Percentiles rank a stretch among this genome's conserved stretches.
Conservation (phyloP, 2,888 invertebrate genomes). For the Aspidiotus rigidus region DNA sequence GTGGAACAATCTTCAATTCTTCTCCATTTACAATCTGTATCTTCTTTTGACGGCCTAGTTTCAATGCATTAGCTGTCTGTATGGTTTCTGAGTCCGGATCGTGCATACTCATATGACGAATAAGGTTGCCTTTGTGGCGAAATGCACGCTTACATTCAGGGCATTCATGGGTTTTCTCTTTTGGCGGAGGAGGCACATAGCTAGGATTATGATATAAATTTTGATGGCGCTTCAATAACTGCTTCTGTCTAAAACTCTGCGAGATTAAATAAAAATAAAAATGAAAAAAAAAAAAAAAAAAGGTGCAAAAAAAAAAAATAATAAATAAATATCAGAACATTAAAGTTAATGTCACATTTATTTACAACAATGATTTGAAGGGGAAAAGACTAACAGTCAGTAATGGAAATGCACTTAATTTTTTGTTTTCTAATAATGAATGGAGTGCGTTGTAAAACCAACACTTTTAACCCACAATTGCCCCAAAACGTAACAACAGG, state of each 20-base stretch:
- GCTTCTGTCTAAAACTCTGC: constrained; percentile 67
- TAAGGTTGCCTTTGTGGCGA: constrained; percentile 81
- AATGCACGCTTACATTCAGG: constrained; percentile 50
- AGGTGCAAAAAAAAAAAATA: constrained; percentile 1
- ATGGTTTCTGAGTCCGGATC: constrained; percentile 73
- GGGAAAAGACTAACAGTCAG: neutral
- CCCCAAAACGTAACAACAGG: neutral
- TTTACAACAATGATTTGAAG: neutral
- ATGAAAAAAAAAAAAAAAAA: neutral
- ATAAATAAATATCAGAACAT: neutral
- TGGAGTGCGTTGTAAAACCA: neutral
- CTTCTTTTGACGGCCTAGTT: constrained; percentile 67
- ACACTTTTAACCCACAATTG: no score
- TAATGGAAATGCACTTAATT: neutral
- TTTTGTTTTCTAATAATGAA: neutral
- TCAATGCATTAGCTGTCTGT: constrained; percentile 64
- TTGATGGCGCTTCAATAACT: constrained; percentile 77
- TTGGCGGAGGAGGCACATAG: constrained; percentile 77
- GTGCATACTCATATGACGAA: constrained; percentile 83
- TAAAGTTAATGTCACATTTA: no score
- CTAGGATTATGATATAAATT: constrained; percentile 87
- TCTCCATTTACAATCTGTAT: constrained; percentile 56
- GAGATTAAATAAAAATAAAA: neutral
- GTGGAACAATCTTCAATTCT: constrained; percentile 40
- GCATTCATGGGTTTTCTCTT: constrained; percentile 83